Evolutionary conservation across 2,888 invertebrate species (phyloP).

Genomic region (Scaptomyza tumidula): DNA sequence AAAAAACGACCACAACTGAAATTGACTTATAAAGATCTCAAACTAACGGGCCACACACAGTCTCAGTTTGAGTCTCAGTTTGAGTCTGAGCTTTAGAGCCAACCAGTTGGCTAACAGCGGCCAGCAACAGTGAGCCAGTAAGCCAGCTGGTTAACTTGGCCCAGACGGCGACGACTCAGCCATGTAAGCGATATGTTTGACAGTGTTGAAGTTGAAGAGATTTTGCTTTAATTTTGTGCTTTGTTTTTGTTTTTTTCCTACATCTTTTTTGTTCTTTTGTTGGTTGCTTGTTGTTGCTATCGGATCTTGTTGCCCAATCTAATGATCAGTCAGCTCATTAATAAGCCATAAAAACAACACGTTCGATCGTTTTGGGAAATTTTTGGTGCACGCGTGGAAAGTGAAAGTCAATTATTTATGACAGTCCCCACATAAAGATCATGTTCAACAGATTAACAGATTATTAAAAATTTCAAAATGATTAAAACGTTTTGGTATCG

Average conservation of each 20-base stretch:
- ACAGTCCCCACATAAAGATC: conserved; percentile 16
- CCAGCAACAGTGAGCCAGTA: neutral
- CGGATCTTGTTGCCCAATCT: conserved; percentile 54
- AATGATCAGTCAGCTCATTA: conserved; percentile 74
- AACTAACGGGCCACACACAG: conserved; percentile 79
- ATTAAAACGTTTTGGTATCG: neutral
- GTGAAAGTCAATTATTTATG: conserved; percentile 58
- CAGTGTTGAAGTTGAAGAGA: conserved; percentile 38
- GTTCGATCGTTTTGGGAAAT: conserved; percentile 38
- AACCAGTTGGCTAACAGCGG: conserved; percentile 9
- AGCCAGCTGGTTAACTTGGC: conserved; percentile 50
- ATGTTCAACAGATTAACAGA: conserved; percentile 13
- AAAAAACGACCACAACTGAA: conserved; percentile 33
- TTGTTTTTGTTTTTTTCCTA: neutral
- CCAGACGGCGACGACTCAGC: conserved; percentile 37
- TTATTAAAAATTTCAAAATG: neutral
- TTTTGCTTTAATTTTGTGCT: conserved; percentile 32
- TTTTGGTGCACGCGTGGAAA: conserved; percentile 41
- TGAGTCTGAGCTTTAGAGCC: conserved; percentile 11
- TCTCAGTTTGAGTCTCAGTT: conserved; percentile 24
- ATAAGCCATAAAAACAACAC: conserved; percentile 80
- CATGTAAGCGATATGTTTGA: conserved; percentile 64
- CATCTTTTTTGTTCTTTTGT: conserved; percentile 20
- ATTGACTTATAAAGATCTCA: conserved; percentile 80
- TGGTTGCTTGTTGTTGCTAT: conserved; percentile 32